These are phyloP conservation scores for Orthonyx spaldingii DNA, from an alignment of 2,113 vertebrate genomes.

Conservation along the genomic window DNA sequence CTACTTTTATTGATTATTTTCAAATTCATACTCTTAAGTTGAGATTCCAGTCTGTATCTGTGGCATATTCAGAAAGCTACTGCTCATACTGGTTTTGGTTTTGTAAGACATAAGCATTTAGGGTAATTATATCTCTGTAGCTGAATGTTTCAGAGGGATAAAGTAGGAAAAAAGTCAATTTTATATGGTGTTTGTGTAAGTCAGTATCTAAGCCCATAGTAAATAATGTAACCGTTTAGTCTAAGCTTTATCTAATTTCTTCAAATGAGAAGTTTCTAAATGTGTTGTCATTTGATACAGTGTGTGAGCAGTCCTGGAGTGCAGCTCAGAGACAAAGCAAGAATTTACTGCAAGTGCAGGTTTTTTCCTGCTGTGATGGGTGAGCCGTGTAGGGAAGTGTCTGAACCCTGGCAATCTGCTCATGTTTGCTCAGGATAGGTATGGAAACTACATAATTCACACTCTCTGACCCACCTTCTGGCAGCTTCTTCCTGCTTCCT, in stretches of 20 bases:
- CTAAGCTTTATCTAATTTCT: not conserved
- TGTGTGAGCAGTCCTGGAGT: not conserved
- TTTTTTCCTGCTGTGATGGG: not conserved
- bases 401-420: not conserved
- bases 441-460: not conserved
- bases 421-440: not conserved
- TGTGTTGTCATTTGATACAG: not conserved
- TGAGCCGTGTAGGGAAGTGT: not conserved
- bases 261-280: not conserved
- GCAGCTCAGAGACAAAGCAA: not conserved
- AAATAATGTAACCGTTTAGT: not conserved
- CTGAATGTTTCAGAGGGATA: not conserved
- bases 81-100: not conserved
- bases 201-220: not conserved
- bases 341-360: not conserved
- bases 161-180: not conserved
- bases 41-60: not conserved
- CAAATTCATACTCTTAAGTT: not conserved
- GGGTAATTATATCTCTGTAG: not conserved
- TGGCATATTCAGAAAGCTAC: not conserved
- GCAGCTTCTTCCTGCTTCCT: not conserved
- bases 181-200: not conserved
- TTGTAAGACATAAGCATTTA: not conserved
- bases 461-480: not conserved
- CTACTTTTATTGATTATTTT: not conserved